Conservation (phyloP, 2,888 invertebrate species). For the Caenorhabditis parvicauda region DNA sequence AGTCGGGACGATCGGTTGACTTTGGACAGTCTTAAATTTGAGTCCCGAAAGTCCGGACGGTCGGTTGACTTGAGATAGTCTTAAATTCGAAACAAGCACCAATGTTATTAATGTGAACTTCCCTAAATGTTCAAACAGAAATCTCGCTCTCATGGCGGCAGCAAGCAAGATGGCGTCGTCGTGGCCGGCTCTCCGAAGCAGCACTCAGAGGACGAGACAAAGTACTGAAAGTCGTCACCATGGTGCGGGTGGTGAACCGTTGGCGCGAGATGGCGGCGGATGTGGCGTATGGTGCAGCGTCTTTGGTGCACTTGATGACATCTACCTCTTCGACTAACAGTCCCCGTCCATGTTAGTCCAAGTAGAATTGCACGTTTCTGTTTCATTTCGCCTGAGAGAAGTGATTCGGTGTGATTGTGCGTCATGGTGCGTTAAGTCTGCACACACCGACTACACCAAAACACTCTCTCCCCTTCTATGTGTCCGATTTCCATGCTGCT, state of each 20-base stretch:
- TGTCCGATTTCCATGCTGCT: too few relatives aligned
- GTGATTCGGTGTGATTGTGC: background rate
- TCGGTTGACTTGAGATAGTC: too few relatives aligned
- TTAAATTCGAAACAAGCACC: too few relatives aligned
- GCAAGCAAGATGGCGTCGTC: constrained; percentile 31
- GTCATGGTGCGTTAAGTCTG: too few relatives aligned
- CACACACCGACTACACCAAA: too few relatives aligned
- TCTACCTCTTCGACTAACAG: constrained; percentile 3
- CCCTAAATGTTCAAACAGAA: too few relatives aligned
- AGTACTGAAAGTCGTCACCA: constrained; percentile 58
- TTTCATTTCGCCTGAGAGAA: background rate
- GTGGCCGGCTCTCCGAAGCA: constrained; percentile 41
- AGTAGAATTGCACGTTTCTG: background rate
- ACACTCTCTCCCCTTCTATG: too few relatives aligned
- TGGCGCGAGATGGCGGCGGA: constrained; percentile 44
- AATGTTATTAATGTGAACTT: too few relatives aligned
- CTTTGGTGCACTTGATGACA: constrained; percentile 35
- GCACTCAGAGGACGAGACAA: constrained; percentile 51
- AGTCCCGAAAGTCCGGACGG: too few relatives aligned
- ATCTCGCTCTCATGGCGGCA: too few relatives aligned
- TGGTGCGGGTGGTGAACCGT: constrained; percentile 58
- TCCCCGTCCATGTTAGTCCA: background rate
- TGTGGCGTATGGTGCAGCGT: constrained; percentile 38
- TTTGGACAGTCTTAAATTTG: too few relatives aligned
- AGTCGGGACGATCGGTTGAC: too few relatives aligned